Percentiles rank a stretch among this genome's conserved stretches.
phyloP scores from a whole-genome alignment of 2,888 invertebrate genomes.

The Macaria notata region DNA sequence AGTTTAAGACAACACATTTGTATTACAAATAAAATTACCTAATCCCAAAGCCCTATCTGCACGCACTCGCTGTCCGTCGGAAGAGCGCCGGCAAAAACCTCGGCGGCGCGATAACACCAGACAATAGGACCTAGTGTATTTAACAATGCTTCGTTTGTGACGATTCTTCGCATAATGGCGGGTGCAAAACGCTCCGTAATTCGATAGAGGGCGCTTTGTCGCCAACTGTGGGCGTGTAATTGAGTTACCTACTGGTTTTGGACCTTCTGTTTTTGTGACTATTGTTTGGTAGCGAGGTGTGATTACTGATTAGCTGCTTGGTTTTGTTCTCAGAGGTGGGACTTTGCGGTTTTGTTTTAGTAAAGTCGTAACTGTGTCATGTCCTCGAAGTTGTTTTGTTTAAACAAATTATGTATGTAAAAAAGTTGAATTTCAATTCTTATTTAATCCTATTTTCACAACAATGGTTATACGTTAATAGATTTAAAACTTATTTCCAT shows the following conservation, averaged over 20 bases:
- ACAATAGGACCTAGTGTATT: constrained; percentile 77
- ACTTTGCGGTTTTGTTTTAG: too few relatives aligned
- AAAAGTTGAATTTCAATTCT: too few relatives aligned
- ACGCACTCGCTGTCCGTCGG: constrained; percentile 57
- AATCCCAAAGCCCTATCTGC: constrained; percentile 43
- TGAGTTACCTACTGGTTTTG: constrained; percentile 65
- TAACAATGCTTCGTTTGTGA: constrained; percentile 80
- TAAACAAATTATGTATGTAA: too few relatives aligned
- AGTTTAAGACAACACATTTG: too few relatives aligned
- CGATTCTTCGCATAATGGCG: constrained; percentile 78
- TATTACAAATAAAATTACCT: background rate
- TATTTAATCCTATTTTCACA: too few relatives aligned
- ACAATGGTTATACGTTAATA: too few relatives aligned
- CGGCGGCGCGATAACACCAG: constrained; percentile 73
- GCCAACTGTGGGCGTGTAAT: constrained; percentile 74
- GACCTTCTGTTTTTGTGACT: constrained; percentile 50
- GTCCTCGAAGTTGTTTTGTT: too few relatives aligned
- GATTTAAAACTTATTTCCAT: too few relatives aligned
- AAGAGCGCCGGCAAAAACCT: constrained; percentile 77
- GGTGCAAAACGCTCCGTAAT: constrained; percentile 72
- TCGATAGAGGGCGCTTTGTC: constrained; percentile 75
- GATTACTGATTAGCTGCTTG: constrained; percentile 34
- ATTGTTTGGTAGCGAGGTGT: constrained; percentile 42
- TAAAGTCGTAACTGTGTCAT: too few relatives aligned
- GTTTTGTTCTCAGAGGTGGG: constrained; percentile 10